phyloP scores from a whole-genome alignment of 2,113 vertebrate genomes.

The Trematocara zebra region DNA sequence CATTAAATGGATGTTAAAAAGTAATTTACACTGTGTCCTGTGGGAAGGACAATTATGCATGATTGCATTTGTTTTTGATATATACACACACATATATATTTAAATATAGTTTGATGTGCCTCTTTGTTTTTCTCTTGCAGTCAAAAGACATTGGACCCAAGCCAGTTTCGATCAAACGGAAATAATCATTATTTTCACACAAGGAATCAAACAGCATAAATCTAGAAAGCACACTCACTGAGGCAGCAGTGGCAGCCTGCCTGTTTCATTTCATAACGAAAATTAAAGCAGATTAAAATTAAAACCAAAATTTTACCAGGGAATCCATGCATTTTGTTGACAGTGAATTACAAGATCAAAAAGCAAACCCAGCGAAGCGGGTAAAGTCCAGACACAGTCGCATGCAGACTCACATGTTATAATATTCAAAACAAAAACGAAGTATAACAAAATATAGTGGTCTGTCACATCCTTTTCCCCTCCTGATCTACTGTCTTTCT shows the following conservation, averaged over 20 bases:
- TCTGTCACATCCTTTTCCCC: not conserved
- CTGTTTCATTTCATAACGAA: not conserved
- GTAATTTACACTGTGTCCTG: not conserved
- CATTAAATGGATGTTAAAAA: not conserved
- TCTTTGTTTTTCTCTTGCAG: not conserved
- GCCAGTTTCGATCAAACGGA: not conserved
- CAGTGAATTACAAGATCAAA: conserved; percentile 8
- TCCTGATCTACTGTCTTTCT: not conserved
- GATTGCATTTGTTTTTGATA: not conserved
- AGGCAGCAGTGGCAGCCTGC: not conserved
- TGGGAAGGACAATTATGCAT: not conserved
- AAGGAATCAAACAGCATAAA: not conserved
- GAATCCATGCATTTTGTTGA: not conserved
- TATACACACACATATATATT: not conserved
- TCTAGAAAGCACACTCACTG: not conserved
- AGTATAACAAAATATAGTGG: not conserved
- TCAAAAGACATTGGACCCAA: not conserved
- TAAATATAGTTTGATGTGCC: not conserved
- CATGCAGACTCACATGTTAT: not conserved
- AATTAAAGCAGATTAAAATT: not conserved
- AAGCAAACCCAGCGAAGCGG: not conserved
- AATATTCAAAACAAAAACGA: not conserved
- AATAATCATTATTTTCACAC: not conserved
- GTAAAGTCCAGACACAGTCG: not conserved
- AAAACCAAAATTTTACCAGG: not conserved